A percentile compares a stretch with the other conserved stretches of the same genome.
Conservation (phyloP, 92 coral and sea anemone species). For the Porites lobata region DNA sequence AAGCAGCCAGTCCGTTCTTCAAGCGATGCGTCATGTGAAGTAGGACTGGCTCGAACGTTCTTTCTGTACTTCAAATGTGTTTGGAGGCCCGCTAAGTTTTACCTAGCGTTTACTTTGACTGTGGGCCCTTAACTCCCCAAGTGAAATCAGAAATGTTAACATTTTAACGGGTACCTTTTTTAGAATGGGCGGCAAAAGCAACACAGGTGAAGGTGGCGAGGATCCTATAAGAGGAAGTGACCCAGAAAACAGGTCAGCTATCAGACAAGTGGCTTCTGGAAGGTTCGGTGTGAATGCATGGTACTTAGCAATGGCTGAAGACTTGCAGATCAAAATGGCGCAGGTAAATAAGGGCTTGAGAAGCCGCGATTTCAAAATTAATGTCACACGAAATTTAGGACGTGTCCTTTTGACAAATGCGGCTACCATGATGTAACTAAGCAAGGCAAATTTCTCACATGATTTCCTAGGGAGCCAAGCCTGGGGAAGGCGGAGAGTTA, state of each 20-base stretch:
- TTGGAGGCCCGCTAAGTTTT: too few relatives aligned
- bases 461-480: constrained; percentile 91
- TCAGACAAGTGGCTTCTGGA: constrained; percentile 97
- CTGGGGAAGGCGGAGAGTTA: constrained; percentile 98
- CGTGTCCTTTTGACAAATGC: neutral
- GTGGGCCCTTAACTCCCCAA: neutral
- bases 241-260: constrained; percentile 87
- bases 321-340: constrained; percentile 98
- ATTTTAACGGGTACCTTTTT: neutral
- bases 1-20: too few relatives aligned
- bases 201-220: constrained; percentile 99
- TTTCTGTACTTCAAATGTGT: too few relatives aligned
- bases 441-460: neutral
- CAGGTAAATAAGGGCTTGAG: constrained; percentile 64
- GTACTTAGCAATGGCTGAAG: constrained; percentile 91
- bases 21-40: too few relatives aligned
- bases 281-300: constrained; percentile 96
- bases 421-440: neutral
- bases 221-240: constrained; percentile 85
- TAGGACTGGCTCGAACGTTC: too few relatives aligned
- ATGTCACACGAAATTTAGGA: too few relatives aligned
- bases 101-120: too few relatives aligned
- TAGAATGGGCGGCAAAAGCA: constrained; percentile 97
- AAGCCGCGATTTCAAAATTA: too few relatives aligned
- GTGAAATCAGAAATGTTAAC: neutral